Conservation (phyloP, 2,113 vertebrate species). For the Prionailurus viverrinus region DNA sequence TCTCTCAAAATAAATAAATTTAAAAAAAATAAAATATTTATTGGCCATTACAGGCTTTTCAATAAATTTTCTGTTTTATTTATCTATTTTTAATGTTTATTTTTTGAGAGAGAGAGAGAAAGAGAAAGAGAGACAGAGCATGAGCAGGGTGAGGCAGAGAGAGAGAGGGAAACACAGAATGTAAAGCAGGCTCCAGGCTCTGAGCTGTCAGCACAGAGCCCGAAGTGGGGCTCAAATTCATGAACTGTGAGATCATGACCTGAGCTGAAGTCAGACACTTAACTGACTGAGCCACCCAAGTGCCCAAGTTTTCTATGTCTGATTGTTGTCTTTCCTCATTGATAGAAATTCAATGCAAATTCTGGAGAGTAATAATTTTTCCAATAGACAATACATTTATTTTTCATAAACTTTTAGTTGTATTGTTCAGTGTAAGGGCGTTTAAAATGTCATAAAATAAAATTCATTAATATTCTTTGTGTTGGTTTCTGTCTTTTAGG, state of each 20-base stretch:
- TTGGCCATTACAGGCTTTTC: neutral
- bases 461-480: neutral
- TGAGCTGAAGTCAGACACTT: too few species aligned
- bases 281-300: too few species aligned
- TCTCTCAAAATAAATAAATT: too few species aligned
- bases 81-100: too few species aligned
- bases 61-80: neutral
- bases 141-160: too few species aligned
- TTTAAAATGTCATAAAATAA: constrained; percentile 10
- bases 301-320: neutral
- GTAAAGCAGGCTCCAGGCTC: too few species aligned
- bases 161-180: too few species aligned
- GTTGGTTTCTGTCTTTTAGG: neutral
- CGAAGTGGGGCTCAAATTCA: too few species aligned
- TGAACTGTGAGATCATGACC: too few species aligned
- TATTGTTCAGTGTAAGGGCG: neutral
- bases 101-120: too few species aligned
- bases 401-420: constrained; percentile 25
- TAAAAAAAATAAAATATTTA: neutral
- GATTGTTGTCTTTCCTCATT: neutral
- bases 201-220: too few species aligned
- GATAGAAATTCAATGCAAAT: neutral
- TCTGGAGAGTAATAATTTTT: neutral
- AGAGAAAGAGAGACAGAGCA: too few species aligned
- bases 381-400: neutral